Evolutionary conservation across 1,140 invertebrate genomes (phyloP).

Genomic region (Batillaria attramentaria): DNA sequence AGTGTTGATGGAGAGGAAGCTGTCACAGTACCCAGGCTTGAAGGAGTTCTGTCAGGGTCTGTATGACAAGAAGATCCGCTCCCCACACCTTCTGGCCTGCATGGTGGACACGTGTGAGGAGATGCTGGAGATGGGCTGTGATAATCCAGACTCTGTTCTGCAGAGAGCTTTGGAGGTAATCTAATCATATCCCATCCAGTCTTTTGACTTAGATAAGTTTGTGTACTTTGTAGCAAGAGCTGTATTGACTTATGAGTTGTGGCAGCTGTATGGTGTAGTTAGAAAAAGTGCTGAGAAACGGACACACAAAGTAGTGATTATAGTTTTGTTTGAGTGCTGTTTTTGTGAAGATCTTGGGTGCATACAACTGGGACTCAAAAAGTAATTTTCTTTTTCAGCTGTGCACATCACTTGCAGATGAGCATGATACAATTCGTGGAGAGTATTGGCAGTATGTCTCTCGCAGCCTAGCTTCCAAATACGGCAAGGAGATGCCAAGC

Average conservation of each 20-base stretch:
- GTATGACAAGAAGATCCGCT: conserved; percentile 81
- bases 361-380: not conserved
- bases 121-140: conserved; percentile 63
- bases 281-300: not conserved
- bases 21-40: conserved; percentile 81
- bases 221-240: too few relatives aligned
- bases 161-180: conserved; percentile 69
- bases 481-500: conserved; percentile 40
- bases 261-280: not conserved
- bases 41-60: conserved; percentile 83
- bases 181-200: not conserved
- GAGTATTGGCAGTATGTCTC: conserved; percentile 84
- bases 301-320: not conserved
- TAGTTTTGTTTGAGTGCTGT: not conserved
- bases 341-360: not conserved
- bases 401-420: conserved; percentile 80
- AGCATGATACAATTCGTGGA: conserved; percentile 85
- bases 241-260: not conserved
- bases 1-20: conserved; percentile 78
- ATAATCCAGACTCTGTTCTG: conserved; percentile 48
- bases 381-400: conserved; percentile 76
- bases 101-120: conserved; percentile 75
- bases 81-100: conserved; percentile 85
- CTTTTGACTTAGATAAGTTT: too few relatives aligned
- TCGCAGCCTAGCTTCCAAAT: conserved; percentile 52